phyloP scores from a whole-genome alignment of 2,797 vertebrate genomes.

The Sebastes goodei region DNA sequence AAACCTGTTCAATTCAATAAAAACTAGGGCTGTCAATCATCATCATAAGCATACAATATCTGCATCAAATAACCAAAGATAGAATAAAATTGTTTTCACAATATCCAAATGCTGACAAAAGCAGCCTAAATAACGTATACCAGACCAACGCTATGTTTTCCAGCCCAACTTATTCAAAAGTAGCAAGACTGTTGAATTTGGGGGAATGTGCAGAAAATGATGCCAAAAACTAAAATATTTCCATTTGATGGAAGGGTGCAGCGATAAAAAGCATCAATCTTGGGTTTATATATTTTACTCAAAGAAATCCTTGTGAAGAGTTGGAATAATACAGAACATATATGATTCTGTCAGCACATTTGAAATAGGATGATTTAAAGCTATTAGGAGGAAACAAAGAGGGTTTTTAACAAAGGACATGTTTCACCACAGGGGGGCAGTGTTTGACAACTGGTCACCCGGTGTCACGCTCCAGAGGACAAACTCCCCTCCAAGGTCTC shows the following conservation, averaged over 20 bases:
- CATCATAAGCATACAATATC: too few species aligned
- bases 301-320: neutral
- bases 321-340: neutral
- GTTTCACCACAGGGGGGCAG: conserved; percentile 61
- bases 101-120: too few species aligned
- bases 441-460: conserved; percentile 42
- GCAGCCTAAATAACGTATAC: too few species aligned
- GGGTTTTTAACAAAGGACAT: neutral
- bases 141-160: too few species aligned
- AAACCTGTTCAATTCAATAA: too few species aligned
- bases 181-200: neutral
- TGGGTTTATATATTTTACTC: neutral
- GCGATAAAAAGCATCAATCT: neutral
- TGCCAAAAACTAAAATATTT: neutral
- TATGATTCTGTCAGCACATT: neutral
- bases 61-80: too few species aligned
- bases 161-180: too few species aligned
- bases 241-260: neutral
- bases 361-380: neutral
- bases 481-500: conserved; percentile 51
- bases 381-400: neutral
- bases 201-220: too few species aligned
- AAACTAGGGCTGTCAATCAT: too few species aligned
- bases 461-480: conserved; percentile 26
- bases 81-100: too few species aligned